A percentile compares a stretch with the other conserved stretches of the same genome.
Evolutionary conservation across 2,888 invertebrate species (phyloP).

Genomic region (Stenichneumon culpator): DNA sequence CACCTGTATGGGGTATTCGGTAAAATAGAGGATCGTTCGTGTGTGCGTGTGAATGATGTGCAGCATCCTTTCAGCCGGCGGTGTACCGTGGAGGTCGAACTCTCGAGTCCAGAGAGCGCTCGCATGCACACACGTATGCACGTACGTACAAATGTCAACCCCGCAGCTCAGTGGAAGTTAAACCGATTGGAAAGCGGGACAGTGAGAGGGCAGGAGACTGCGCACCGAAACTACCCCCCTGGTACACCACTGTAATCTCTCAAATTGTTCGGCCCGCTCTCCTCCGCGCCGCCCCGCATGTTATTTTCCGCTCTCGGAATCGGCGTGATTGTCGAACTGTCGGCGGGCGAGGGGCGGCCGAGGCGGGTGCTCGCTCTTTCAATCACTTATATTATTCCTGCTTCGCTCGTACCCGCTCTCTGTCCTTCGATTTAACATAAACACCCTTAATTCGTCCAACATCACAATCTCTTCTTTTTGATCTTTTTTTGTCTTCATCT

Average conservation of each 20-base stretch:
- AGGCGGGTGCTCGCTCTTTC: background rate
- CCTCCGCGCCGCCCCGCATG: conserved; percentile 56
- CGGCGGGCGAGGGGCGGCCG: background rate
- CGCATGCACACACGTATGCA: background rate
- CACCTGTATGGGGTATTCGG: background rate
- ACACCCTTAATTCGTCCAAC: conserved; percentile 22
- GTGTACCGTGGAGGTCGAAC: background rate
- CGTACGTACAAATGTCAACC: background rate
- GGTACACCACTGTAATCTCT: conserved; percentile 78
- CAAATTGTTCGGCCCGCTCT: conserved; percentile 75
- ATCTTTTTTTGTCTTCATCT: background rate
- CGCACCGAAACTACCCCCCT: conserved; percentile 47
- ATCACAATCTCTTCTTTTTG: conserved; percentile 24
- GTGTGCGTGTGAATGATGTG: conserved; percentile 46
- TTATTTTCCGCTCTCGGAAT: conserved; percentile 73
- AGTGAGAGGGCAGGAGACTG: conserved; percentile 39
- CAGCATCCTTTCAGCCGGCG: conserved; percentile 51
- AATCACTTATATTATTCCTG: conserved; percentile 8
- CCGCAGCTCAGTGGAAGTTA: conserved; percentile 65
- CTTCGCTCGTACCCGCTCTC: background rate
- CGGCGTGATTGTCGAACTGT: conserved; percentile 47
- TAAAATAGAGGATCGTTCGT: conserved; percentile 11
- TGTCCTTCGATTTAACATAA: conserved; percentile 25
- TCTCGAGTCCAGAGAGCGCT: conserved; percentile 10
- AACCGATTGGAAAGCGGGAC: conserved; percentile 79